phyloP scores from a whole-genome alignment of 2,797 vertebrate genomes.

The Nothura maculosa region DNA sequence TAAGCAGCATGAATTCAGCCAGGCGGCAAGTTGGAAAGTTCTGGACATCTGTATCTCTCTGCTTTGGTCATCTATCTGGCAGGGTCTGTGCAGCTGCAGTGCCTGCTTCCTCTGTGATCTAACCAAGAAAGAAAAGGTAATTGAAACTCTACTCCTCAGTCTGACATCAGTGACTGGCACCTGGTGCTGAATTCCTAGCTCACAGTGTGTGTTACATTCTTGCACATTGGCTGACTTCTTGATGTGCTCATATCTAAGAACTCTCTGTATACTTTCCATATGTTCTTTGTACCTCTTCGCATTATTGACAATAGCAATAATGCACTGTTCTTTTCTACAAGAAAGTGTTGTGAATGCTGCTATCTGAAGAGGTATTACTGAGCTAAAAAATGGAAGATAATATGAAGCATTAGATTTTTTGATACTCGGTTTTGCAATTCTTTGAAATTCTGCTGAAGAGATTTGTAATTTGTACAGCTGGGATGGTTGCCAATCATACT shows the following conservation, averaged over 20 bases:
- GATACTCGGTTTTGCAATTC: background rate
- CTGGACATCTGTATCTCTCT: slow-evolving; percentile 1
- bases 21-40: background rate
- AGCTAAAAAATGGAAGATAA: slow-evolving; percentile 9
- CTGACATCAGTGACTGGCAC: background rate
- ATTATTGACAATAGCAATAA: background rate
- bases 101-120: background rate
- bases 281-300: background rate
- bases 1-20: background rate
- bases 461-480: slow-evolving; percentile 53
- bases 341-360: background rate
- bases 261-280: background rate
- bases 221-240: background rate
- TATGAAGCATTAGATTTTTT: background rate
- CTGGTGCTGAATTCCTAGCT: background rate
- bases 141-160: slow-evolving; percentile 15
- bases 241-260: background rate
- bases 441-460: slow-evolving; percentile 58
- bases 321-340: background rate
- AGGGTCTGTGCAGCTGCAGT: background rate
- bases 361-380: background rate
- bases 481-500: slow-evolving; percentile 64
- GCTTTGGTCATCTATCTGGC: background rate
- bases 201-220: background rate
- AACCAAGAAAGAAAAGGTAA: slow-evolving; percentile 3